Evolutionary conservation across 2,888 invertebrate species (phyloP), one percentile per base, ranked within the genome.

Genomic region (Lycia hirtaria): DNA sequence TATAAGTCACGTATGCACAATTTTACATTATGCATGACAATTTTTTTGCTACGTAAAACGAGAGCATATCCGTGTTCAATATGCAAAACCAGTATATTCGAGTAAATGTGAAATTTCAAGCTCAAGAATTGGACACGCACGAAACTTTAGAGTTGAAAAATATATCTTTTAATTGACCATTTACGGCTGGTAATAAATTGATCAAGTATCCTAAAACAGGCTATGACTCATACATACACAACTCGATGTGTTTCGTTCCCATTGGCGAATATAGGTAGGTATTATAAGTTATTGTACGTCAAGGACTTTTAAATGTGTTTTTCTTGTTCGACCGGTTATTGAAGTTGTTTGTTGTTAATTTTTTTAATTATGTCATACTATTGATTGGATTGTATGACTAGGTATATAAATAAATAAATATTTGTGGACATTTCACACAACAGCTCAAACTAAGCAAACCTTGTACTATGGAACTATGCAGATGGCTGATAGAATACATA

Each of bases 321-420:
- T 48, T 54, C 45, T 58, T 14, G 38, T 14, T 6, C 45, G 69
- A 74, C 76, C 53, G 57, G 78, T 73, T 67, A 19, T 22, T 28
- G 33, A 9, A 40, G 56, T 62, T 64, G 50, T 40, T 44, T 17
- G 33, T 48, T 50, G 24, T 53, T n/a, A 51, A 26, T 24, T 14
- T 44, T 38, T 33, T 37, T 50, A 52, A 48, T 62, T 59, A 66
- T 40, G 43, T 41, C 56, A 52, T 56, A 55, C 30, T 51, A 56
- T 32, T 47, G 41, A 44, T 38, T 47, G 33, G 35, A 26, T 24
- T n/a, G n/a, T n/a, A n/a, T n/a, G n/a, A n/a, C n/a, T n/a, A n/a
- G n/a, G n/a, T n/a, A n/a, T n/a, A n/a, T n/a, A n/a, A n/a, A n/a
- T n/a, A n/a, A n/a, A n/a, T n/a, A n/a, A n/a, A n/a, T n/a, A n/a